Base-by-base conservation (phyloP, 2,797 vertebrate species). In the Simalia tracyae region DNA sequence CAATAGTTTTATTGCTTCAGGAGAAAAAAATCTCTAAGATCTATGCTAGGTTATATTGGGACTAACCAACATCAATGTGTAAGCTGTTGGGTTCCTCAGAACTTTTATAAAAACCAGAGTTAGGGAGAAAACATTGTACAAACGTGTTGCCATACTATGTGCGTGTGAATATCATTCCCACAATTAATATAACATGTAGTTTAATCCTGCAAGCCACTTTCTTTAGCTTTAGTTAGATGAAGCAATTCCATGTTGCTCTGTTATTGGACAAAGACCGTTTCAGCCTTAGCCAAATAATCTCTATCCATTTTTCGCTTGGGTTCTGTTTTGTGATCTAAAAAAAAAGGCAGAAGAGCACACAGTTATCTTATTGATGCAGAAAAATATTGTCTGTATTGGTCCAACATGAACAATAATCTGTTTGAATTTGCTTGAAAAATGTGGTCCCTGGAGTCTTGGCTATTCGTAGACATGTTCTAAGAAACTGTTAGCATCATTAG, bases 391-490 rank as follows among this genome's bases (percentile, higher is more conserved):
- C 12, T 28, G 7, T 61, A 50, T 81, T 89, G 64, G 57, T 42
- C 31, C 12, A 5, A 56, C n/a, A 85, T 90, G 76, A 90, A 90
- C 61, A 42, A 10, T 56, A 11, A 42, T 93, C 72, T 46, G 14
- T 72, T 54, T 72, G 42, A 68, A 63, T 81, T 72, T 64, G 86
- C 28, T 46, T 56, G 63, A 63, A 68, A 92, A 93, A 86, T 50
- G 86, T 8, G n/a, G 15, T 46, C 63, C 46, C 42, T 56, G 9
- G 19, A 24, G 22, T 59, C 31, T 85, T 11, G 59, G 31, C 60
- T 89, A 50, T n/a, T 59, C 64, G 87, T 88, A 56, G 84, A 64
- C 46, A 66, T 90, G 56, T 28, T 56, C 84, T 68, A 90, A 86
- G 56, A 89, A 46, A 76, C 36, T 86, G 10, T 61, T 86, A n/a